Evolutionary conservation across 2,888 invertebrate genomes (phyloP).

Genomic region (Coecobrya sp.): DNA sequence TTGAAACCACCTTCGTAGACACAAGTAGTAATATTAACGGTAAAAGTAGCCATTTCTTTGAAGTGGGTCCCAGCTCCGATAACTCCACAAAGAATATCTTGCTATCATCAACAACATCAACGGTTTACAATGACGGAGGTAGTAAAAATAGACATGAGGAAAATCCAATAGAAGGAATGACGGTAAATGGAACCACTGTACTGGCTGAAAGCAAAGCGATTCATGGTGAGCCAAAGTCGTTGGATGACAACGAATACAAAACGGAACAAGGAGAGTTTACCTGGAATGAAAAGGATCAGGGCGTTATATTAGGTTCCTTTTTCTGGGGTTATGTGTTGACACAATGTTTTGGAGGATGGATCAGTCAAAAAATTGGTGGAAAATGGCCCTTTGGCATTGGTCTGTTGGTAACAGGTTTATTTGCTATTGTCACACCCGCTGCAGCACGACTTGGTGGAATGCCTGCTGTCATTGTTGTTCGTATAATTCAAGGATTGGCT

Average conservation of each 20-base stretch:
- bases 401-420: constrained; percentile 83
- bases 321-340: constrained; percentile 95
- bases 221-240: not conserved
- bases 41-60: constrained; percentile 5
- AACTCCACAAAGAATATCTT: constrained; percentile 10
- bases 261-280: constrained; percentile 58
- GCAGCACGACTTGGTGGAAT: constrained; percentile 80
- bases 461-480: constrained; percentile 74
- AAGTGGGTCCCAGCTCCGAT: not conserved
- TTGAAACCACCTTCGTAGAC: constrained; percentile 17
- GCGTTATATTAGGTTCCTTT: constrained; percentile 89
- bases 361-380: constrained; percentile 95
- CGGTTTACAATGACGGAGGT: not conserved
- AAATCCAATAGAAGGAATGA: not conserved
- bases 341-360: constrained; percentile 94
- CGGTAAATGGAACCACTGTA: not conserved
- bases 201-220: not conserved
- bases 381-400: constrained; percentile 88
- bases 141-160: not conserved
- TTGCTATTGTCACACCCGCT: constrained; percentile 83
- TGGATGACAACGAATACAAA: not conserved
- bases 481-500: constrained; percentile 84
- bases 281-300: constrained; percentile 67
- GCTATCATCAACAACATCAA: not conserved
- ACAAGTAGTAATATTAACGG: not conserved